A percentile compares a stretch with the other conserved stretches of the same genome.
Evolutionary conservation across 2,113 vertebrate genomes (phyloP).

Genomic region (Dromaius novaehollandiae): DNA sequence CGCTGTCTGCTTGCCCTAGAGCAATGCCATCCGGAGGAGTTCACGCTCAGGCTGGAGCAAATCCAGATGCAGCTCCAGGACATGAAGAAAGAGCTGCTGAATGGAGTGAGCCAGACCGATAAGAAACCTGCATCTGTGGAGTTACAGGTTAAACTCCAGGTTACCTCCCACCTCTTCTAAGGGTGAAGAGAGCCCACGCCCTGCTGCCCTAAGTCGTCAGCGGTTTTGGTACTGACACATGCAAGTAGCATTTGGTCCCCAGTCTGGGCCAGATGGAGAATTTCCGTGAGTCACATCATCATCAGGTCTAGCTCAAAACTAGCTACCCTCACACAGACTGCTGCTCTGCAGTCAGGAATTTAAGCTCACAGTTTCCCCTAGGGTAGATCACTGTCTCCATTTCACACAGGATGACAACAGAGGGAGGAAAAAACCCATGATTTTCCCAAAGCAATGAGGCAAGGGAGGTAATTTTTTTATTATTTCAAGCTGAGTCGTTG

Average conservation of each 20-base stretch:
- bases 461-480: background rate
- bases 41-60: conserved; percentile 39
- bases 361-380: background rate
- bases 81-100: conserved; percentile 42
- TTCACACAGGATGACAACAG: background rate
- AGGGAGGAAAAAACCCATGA: background rate
- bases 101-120: background rate
- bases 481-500: background rate
- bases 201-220: background rate
- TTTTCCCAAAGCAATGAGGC: background rate
- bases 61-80: conserved; percentile 65
- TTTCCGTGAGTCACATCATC: background rate
- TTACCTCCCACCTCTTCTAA: background rate
- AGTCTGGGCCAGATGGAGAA: background rate
- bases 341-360: background rate
- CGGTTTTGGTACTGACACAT: background rate
- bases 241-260: background rate
- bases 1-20: conserved; percentile 43
- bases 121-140: background rate
- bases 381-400: background rate
- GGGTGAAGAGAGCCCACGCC: background rate
- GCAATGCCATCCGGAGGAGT: background rate
- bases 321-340: background rate
- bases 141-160: background rate
- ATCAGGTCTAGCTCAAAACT: background rate